phyloP scores from a whole-genome alignment of 92 coral and sea anemone species.

The Montipora capitata region DNA sequence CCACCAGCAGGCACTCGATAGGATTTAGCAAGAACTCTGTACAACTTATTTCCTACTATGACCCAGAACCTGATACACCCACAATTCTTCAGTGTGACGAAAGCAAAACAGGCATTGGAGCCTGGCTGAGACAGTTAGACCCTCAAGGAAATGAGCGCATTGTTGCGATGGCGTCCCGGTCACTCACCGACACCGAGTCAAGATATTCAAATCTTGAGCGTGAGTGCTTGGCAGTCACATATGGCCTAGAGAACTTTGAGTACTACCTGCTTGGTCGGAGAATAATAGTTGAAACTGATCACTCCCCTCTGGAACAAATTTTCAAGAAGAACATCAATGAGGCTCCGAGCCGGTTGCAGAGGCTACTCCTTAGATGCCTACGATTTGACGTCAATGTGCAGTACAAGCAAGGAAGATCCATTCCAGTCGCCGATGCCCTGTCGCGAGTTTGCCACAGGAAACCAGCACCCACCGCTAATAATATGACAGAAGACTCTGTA shows the following conservation, averaged over 20 bases:
- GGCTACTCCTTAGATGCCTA: background rate
- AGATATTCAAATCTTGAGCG: conserved; percentile 42
- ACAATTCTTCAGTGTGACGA: conserved; percentile 60
- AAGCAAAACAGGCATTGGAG: conserved; percentile 12
- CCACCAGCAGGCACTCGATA: no score
- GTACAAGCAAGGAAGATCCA: conserved; percentile 30
- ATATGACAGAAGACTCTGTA: background rate
- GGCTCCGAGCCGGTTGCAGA: no score
- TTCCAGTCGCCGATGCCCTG: conserved; percentile 52
- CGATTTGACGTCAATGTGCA: conserved; percentile 24
- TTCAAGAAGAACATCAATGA: no score
- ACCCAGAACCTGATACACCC: conserved; percentile 44
- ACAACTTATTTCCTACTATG: conserved; percentile 50
- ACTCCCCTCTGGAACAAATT: conserved; percentile 40
- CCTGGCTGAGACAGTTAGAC: conserved; percentile 53
- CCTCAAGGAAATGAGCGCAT: conserved; percentile 3
- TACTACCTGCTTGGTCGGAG: conserved; percentile 20
- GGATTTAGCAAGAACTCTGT: conserved; percentile 5
- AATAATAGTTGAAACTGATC: conserved; percentile 29
- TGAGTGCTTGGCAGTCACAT: conserved; percentile 9
- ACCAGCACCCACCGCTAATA: background rate
- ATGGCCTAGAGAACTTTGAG: background rate
- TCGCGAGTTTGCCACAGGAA: conserved; percentile 47
- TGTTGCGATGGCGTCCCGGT: conserved; percentile 1
- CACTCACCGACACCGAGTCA: conserved; percentile 35